These are phyloP conservation scores for Euglossa dilemma DNA, from an alignment of 1,140 invertebrate genomes.

Conservation along the genomic window DNA sequence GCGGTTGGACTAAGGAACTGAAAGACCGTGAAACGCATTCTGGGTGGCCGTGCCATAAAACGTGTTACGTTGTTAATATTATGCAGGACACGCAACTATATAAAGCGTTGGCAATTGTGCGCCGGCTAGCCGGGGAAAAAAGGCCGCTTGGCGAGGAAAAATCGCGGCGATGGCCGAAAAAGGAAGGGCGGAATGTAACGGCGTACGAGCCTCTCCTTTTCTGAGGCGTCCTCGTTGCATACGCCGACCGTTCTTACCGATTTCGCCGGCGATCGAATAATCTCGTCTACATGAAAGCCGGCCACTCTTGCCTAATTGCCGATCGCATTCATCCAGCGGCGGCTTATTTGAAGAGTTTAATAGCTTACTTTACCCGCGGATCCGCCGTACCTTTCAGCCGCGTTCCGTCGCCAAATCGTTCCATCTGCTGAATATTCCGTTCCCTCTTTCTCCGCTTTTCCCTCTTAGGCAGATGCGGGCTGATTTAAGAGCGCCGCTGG, in stretches of 20 bases:
- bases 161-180: slow-evolving; percentile 40
- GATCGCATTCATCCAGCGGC: slow-evolving; percentile 38
- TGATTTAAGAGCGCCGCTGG: too few relatives aligned
- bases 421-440: not conserved
- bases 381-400: not conserved
- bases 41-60: slow-evolving; percentile 69
- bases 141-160: slow-evolving; percentile 55
- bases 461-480: too few relatives aligned
- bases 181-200: slow-evolving; percentile 43
- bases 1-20: slow-evolving; percentile 2
- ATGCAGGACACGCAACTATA: slow-evolving; percentile 65
- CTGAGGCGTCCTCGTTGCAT: slow-evolving; percentile 33
- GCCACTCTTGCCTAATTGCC: slow-evolving; percentile 45
- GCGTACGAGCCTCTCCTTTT: slow-evolving; percentile 15
- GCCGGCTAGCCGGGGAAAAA: slow-evolving; percentile 38
- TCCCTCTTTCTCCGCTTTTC: not conserved
- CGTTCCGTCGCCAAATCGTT: not conserved
- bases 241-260: slow-evolving; percentile 41
- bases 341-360: slow-evolving; percentile 52
- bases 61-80: slow-evolving; percentile 70
- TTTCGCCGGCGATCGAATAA: slow-evolving; percentile 38
- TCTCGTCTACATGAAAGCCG: slow-evolving; percentile 48
- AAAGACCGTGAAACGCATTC: slow-evolving; percentile 39
- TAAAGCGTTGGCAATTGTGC: slow-evolving; percentile 54
- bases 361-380: slow-evolving; percentile 39